Evolutionary conservation across 2,113 vertebrate genomes (phyloP).

Genomic region (Lepus europaeus): DNA sequence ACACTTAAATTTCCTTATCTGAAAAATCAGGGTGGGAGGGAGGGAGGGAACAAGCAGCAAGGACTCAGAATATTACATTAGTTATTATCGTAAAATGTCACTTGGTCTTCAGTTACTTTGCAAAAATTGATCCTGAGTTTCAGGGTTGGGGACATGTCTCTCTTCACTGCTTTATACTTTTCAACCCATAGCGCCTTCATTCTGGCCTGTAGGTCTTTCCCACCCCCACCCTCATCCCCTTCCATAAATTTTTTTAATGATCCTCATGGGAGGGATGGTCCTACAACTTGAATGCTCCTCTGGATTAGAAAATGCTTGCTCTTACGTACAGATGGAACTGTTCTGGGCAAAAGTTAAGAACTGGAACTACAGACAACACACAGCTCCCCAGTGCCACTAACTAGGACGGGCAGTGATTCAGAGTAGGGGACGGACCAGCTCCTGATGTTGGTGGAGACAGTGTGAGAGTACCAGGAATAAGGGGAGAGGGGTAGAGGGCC

Average conservation of each 20-base stretch:
- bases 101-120: conserved; percentile 5
- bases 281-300: neutral
- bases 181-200: neutral
- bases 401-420: neutral
- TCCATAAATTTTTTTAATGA: neutral
- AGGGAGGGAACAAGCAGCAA: neutral
- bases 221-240: neutral
- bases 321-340: neutral
- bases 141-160: neutral
- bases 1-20: neutral
- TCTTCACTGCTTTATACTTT: neutral
- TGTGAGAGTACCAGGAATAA: neutral
- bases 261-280: neutral
- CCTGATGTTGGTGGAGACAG: neutral
- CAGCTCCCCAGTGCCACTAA: neutral
- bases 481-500: neutral
- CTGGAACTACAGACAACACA: neutral
- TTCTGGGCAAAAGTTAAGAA: neutral
- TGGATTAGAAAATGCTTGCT: neutral
- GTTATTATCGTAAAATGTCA: neutral
- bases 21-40: neutral
- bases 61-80: neutral
- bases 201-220: neutral
- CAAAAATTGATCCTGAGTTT: neutral
- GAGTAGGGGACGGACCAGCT: neutral